These are phyloP conservation scores for Strigops habroptila DNA, from an alignment of 2,113 vertebrate genomes.

Conservation along the genomic window DNA sequence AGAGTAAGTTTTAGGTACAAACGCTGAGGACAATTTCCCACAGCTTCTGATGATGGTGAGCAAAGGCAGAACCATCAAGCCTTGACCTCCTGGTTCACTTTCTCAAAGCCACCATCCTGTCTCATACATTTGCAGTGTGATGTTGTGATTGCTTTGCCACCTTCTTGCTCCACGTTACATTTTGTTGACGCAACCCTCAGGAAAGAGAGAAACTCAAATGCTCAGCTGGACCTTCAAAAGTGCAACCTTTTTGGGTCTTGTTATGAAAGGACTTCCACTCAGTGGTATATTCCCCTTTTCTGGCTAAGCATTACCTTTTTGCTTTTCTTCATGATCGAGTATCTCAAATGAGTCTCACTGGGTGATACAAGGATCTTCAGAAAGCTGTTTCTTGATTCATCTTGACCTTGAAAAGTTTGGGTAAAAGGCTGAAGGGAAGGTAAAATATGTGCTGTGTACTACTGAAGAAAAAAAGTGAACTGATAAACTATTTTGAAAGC, in stretches of 20 bases:
- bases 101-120: neutral
- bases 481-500: neutral
- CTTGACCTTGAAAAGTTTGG: neutral
- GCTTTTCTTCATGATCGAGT: neutral
- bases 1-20: neutral
- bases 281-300: neutral
- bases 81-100: neutral
- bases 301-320: neutral
- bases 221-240: neutral
- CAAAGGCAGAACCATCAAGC: neutral
- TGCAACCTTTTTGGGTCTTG: neutral
- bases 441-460: neutral
- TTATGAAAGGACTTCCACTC: neutral
- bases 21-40: neutral
- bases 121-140: neutral
- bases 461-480: neutral
- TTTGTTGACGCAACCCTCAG: neutral
- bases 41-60: neutral
- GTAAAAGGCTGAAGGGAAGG: neutral
- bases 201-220: neutral
- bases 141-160: neutral
- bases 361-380: neutral
- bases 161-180: neutral
- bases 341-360: neutral
- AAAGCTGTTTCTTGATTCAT: neutral